Evolutionary conservation across 2,888 invertebrate genomes (phyloP).

Genomic region (Byasa hedistus): DNA sequence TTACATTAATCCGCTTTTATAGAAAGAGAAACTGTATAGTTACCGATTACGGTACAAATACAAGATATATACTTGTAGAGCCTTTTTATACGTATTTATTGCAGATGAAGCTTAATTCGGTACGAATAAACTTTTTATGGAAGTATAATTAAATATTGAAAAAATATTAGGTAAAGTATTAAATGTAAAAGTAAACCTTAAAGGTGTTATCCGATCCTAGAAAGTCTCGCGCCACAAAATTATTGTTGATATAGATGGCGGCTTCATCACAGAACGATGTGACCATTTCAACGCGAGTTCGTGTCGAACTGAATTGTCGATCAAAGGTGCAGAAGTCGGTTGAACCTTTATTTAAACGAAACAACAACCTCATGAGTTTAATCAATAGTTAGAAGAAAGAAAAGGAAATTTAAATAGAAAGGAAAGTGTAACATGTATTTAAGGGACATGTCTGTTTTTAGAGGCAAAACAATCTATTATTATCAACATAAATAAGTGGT

Average conservation of each 20-base stretch:
- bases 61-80: too few species aligned
- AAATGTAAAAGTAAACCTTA: constrained; percentile 44
- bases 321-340: constrained; percentile 61
- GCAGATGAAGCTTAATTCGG: too few species aligned
- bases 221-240: constrained; percentile 59
- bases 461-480: too few species aligned
- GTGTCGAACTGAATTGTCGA: constrained; percentile 63
- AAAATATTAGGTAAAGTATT: not conserved
- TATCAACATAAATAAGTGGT: too few species aligned
- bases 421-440: not conserved
- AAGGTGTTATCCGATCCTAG: constrained; percentile 53
- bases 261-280: constrained; percentile 68
- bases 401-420: not conserved
- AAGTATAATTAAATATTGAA: too few species aligned
- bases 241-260: constrained; percentile 64
- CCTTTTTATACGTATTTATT: too few species aligned
- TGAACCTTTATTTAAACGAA: constrained; percentile 46
- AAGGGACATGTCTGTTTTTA: not conserved
- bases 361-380: not conserved
- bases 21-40: too few species aligned
- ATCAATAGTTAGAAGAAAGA: too few species aligned
- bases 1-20: too few species aligned
- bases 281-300: constrained; percentile 61
- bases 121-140: too few species aligned
- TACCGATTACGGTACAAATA: too few species aligned